Base-by-base conservation (phyloP, 2,797 vertebrate genomes). In the Luscinia luscinia region DNA sequence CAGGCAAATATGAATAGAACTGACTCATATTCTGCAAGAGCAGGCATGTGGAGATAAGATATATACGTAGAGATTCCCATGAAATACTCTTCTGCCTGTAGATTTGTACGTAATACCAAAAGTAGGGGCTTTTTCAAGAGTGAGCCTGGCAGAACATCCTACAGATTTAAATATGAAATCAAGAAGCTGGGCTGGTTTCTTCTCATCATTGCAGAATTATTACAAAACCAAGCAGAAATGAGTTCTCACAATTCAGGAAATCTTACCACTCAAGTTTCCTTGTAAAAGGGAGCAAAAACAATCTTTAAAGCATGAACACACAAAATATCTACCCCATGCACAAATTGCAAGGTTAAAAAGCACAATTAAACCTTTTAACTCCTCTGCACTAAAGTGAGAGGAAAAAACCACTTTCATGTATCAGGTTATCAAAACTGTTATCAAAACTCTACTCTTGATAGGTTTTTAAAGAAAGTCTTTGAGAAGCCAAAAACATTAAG, bases 11-110 rank as follows among this genome's bases (percentile, higher is more conserved):
- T 85, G 89, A 96, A 93, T 68, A 88, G 81, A 93, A 91, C 69
- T 95, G 23, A 95, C 69, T 94, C 91, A 76, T 69, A 64, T 61
- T 95, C 81, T 62, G 58, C 79, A 93, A 88, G 80, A 93, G 69
- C 46, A 90, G 89, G 82, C 41, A 57, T 12, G 57, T 57, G 54
- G 83, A 92, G 58, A 91, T 89, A 92, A 90, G 69, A 90, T 55
- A 91, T 6, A 2, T 30, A 87, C 21, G 64, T 45, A 45, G 66
- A 89, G 46, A 89, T 69, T 93, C 76, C 79, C 84, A 89, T 52
- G 66, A 88, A 91, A 86, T 24, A 46, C 13, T 86, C 64, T 63
- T 57, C 80, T 67, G 79, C 72, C 54, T 77, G n/a, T n/a, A 74
- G 51, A 74, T 74, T 68, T 87, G 48, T 43, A 83, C 3, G 4